Conservation (phyloP, 1,140 invertebrate species). For the Mactra quadrangularis region DNA sequence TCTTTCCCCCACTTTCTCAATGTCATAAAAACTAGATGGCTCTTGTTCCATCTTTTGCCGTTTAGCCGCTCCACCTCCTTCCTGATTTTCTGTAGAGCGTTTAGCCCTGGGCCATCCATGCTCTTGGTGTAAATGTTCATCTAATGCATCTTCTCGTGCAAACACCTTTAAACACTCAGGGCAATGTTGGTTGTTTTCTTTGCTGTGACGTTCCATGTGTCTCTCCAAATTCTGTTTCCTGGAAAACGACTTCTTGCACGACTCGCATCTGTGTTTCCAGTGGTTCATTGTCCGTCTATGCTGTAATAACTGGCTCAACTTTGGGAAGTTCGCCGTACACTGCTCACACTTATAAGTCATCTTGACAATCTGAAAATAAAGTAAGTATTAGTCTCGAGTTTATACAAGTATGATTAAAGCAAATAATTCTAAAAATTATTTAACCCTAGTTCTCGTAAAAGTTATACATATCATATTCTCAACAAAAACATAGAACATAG, state of each 20-base stretch:
- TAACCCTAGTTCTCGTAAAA: no score
- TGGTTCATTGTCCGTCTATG: slow-evolving; percentile 3
- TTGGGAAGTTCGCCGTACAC: not conserved
- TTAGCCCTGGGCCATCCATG: no score
- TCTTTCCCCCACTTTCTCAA: slow-evolving; percentile 16
- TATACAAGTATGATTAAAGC: not conserved
- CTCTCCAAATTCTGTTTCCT: slow-evolving; percentile 12
- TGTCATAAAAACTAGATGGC: not conserved
- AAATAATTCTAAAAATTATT: no score
- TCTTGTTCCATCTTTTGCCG: not conserved
- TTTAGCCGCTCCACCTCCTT: no score
- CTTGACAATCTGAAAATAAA: not conserved
- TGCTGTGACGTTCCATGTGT: slow-evolving; percentile 18
- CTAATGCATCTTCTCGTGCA: not conserved
- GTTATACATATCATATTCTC: no score
- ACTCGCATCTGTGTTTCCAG: slow-evolving; percentile 15
- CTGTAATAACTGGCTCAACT: not conserved
- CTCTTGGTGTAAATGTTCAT: slow-evolving; percentile 30
- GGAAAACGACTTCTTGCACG: no score
- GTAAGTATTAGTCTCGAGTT: slow-evolving; percentile 15
- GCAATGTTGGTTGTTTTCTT: slow-evolving; percentile 11
- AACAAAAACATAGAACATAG: no score
- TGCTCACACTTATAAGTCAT: not conserved
- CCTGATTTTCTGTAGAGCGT: not conserved
- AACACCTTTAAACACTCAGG: no score